Evolutionary conservation across 2,797 vertebrate species (phyloP).

Genomic region (Melanotaenia pygmaea): DNA sequence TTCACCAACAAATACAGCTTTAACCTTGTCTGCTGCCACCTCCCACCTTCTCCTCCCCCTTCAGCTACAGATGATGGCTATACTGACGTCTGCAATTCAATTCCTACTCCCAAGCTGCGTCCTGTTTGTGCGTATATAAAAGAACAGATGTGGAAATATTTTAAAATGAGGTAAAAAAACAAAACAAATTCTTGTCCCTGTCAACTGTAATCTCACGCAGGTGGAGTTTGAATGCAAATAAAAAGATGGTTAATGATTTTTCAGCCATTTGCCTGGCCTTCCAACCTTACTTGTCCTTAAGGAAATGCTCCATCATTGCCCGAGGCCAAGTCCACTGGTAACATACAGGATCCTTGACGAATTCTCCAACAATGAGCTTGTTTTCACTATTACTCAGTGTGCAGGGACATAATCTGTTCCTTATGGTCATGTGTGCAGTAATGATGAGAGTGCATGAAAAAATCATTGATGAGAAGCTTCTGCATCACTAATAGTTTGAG

Average conservation of each 20-base stretch:
- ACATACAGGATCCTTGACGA: constrained; percentile 23
- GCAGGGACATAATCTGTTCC: background rate
- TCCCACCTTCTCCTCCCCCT: background rate
- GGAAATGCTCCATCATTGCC: constrained; percentile 33
- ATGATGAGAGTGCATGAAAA: background rate
- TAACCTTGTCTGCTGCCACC: constrained; percentile 66
- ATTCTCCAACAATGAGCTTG: constrained; percentile 31
- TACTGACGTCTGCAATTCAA: constrained; percentile 75
- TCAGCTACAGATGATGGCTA: constrained; percentile 42
- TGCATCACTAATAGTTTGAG: constrained; percentile 14
- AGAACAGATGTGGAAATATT: constrained; percentile 40
- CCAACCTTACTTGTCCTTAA: constrained; percentile 47
- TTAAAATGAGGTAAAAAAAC: constrained; percentile 61
- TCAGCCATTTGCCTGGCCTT: constrained; percentile 63
- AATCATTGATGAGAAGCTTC: constrained; percentile 28
- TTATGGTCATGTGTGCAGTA: background rate
- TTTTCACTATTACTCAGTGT: constrained; percentile 44
- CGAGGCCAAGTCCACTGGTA: constrained; percentile 33
- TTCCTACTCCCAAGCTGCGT: constrained; percentile 26
- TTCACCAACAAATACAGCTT: constrained; percentile 67
- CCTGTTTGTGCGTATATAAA: background rate
- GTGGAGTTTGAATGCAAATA: constrained; percentile 49
- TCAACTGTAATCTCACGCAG: constrained; percentile 58
- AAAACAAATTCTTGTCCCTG: constrained; percentile 61
- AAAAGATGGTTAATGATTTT: constrained; percentile 68